Base-by-base conservation (phyloP, 2,797 vertebrate genomes). In the Acipenser transmontanus region DNA sequence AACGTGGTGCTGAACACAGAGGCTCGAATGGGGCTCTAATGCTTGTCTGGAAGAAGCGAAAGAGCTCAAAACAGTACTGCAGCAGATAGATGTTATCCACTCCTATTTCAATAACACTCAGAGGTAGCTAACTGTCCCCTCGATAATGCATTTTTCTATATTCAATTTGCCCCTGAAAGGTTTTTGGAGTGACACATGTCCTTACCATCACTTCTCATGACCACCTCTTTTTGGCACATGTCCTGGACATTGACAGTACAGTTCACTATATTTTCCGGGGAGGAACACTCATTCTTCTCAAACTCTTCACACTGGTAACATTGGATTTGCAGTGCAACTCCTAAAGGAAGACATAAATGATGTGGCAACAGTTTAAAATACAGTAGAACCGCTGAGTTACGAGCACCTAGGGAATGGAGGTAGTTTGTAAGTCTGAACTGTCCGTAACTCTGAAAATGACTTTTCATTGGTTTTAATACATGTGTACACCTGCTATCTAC, bases 291-390 rank as follows among this genome's bases (percentile, higher is more conserved):
- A 50, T 94, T 93, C 47, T 93, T 87, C 73, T 91, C 94, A 82
- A 95, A 94, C 85, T 98, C 97, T 78, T 99, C 96, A 56, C 97
- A 99, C 85, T 99, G 97, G 82, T 96, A 99, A 77, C 97, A 99
- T 82, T 99, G 97, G 81, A 99, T 99, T 86, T 99, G 96, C 76
- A 98, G 87, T 70, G 88, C 86, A 61, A 75, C 78, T 61, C 93
- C 95, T 97, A 76, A 56, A 81, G 70, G 67, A 61, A 66, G 34
- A 34, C 34, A 34, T 34, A 34, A 34, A 34, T 34, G 34, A 34
- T 3, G 34, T 34, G 34, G 4, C 34, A 34, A 34, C 34, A 34
- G 34, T 34, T 34, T 34, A 34, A 3, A 4, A 34, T 34, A 4
- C 34, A 34, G 34, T 34, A 34, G 34, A 4, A 34, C 4, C 34